phyloP scores from a whole-genome alignment of 35 echinoderm and acorn worm genomes.

The Holothuria glaberrima region DNA sequence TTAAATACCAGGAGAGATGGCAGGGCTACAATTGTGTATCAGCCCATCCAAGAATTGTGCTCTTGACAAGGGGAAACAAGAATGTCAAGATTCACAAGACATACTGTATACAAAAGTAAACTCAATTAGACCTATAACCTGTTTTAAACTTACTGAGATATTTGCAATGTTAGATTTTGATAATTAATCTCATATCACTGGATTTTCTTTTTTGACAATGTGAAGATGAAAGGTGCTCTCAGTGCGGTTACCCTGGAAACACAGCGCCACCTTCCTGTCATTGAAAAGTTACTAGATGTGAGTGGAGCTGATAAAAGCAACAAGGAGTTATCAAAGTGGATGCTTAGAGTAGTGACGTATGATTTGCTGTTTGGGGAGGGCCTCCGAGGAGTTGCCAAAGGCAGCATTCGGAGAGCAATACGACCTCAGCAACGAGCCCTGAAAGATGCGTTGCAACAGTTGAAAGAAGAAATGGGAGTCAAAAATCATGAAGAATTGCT shows the following conservation, averaged over 20 bases:
- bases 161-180: no score
- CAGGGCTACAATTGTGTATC: no score
- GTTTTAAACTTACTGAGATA: no score
- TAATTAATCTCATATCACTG: no score
- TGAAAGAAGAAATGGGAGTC: slow-evolving; percentile 72
- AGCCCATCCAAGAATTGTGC: no score
- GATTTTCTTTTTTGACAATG: not conserved
- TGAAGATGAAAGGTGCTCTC: slow-evolving; percentile 23
- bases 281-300: slow-evolving; percentile 20
- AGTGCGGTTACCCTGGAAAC: slow-evolving; percentile 57
- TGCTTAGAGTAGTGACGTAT: slow-evolving; percentile 59
- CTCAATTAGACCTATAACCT: no score
- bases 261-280: slow-evolving; percentile 18
- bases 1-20: no score
- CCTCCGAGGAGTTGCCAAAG: slow-evolving; percentile 42
- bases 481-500: not conserved
- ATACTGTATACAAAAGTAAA: no score
- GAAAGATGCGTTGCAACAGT: slow-evolving; percentile 58
- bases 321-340: not conserved
- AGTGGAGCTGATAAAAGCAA: slow-evolving; percentile 10
- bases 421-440: slow-evolving; percentile 60
- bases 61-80: no score
- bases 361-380: slow-evolving; percentile 80
- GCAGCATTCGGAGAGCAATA: slow-evolving; percentile 57
- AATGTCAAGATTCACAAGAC: no score